Evolutionary conservation across 1,140 invertebrate species (phyloP), one percentile per base, ranked within the genome.

Genomic region (Coenobita brevimanus): DNA sequence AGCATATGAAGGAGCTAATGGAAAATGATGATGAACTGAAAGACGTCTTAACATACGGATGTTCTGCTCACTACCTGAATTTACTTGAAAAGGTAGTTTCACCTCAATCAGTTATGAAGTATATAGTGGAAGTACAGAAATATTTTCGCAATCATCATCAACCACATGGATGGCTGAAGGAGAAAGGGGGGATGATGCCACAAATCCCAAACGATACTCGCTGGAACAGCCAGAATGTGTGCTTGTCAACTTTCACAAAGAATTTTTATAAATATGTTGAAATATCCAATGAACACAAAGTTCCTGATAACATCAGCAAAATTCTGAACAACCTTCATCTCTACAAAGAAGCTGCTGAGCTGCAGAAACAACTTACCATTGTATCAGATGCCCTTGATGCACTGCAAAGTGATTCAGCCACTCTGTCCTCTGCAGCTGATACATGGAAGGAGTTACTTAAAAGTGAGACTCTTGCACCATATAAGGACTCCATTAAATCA

Each of bases 81-180:
- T 75, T 75, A 80, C 78, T 80, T 80, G 54, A 27, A 60, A 36
- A 80, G 43, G 78, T 80, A 80, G 38, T 80, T 30, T 54, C 78
- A 80, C 78, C 78, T 57, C 38, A 46, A 27, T 3, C 78, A 80
- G 46, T 80, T 50, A 80, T 80, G 78, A 80, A 80, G 78, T 43
- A 80, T 54, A 27, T 57, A 36, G 78, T 80, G 78, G 78, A 80
- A 50, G 78, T 80, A 36, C 78, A 80, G 54, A 80, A 80, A 57
- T 80, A 80, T 80, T 80, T 80, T 60, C 78, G 41, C 46, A 80
- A 80, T 27, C 78, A 80, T 27, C 78, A 80, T 80, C 78, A 80
- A 80, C 78, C 78, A 80, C 43, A 50, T 50, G 46, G 78, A 80
- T 80, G 46, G 78, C 46, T 80, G 17, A 80, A 80, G 54, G 78